Percentiles rank a stretch among this genome's conserved stretches.
phyloP scores from a whole-genome alignment of 2,797 vertebrate species.

The Pachyuromys duprasi region DNA sequence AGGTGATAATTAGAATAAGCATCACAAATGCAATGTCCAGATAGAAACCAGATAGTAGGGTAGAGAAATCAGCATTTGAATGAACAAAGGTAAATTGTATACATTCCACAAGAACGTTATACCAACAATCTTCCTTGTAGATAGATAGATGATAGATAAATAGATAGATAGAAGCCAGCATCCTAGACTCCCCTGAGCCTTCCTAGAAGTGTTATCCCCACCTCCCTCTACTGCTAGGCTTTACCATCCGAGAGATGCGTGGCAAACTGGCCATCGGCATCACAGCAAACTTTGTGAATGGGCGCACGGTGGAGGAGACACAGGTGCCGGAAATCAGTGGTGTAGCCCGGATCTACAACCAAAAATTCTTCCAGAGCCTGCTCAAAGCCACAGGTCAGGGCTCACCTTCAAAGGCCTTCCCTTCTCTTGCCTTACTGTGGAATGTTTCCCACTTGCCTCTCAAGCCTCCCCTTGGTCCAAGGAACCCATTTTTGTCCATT shows the following conservation, averaged over 20 bases:
- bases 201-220: background rate
- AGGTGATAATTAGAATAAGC: too few relatives aligned
- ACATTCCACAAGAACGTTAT: too few relatives aligned
- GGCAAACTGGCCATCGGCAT: slow-evolving; percentile 97
- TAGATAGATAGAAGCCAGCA: background rate
- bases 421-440: background rate
- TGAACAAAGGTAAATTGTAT: too few relatives aligned
- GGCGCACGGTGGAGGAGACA: slow-evolving; percentile 90
- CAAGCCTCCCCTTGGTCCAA: background rate
- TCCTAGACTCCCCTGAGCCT: background rate
- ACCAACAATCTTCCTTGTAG: too few relatives aligned
- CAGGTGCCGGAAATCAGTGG: slow-evolving; percentile 96
- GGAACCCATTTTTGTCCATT: background rate
- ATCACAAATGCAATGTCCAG: too few relatives aligned
- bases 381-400: slow-evolving; percentile 92
- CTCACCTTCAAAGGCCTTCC: background rate
- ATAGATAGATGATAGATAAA: background rate
- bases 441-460: background rate
- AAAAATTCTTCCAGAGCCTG: slow-evolving; percentile 96
- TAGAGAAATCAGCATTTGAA: too few relatives aligned
- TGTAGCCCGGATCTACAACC: slow-evolving; percentile 97
- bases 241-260: slow-evolving; percentile 94
- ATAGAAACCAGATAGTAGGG: too few relatives aligned
- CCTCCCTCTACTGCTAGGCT: slow-evolving; percentile 87
- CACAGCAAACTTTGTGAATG: slow-evolving; percentile 95